Conservation (phyloP, 2,888 invertebrate species). For the Liopterus haemorrhoidalis region DNA sequence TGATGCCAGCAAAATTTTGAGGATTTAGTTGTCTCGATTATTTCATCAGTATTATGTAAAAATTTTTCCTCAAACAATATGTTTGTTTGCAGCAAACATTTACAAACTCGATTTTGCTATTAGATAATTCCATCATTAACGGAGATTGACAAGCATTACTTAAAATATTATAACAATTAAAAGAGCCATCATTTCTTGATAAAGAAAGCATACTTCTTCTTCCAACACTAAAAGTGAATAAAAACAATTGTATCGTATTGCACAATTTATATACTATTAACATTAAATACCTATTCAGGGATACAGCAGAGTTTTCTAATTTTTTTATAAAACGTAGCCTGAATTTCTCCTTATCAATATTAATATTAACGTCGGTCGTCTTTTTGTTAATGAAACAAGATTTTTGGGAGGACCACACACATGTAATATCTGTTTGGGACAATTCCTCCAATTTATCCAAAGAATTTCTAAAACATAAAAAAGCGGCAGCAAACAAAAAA, state of each 20-base stretch:
- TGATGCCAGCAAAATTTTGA: conserved; percentile 6
- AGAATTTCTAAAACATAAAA: neutral
- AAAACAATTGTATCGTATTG: conserved; percentile 1
- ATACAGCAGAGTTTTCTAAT: conserved; percentile 3
- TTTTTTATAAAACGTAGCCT: neutral
- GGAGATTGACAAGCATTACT: too few relatives aligned
- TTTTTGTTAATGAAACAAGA: conserved; percentile 3
- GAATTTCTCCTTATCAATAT: conserved; percentile 1
- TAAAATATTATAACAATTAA: neutral
- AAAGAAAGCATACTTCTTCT: conserved; percentile 5
- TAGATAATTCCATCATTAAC: too few relatives aligned
- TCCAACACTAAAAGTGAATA: conserved; percentile 5
- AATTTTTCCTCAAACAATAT: neutral
- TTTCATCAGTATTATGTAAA: neutral
- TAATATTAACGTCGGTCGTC: too few relatives aligned
- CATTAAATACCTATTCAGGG: conserved; percentile 2
- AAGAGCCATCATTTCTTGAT: neutral
- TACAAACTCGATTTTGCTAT: conserved; percentile 1
- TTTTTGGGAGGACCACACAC: conserved; percentile 4
- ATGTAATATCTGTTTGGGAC: too few relatives aligned
- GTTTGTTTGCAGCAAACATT: neutral
- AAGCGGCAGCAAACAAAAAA: conserved; percentile 3
- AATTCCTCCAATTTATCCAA: conserved; percentile 1
- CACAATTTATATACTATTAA: conserved; percentile 1
- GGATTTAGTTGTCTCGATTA: neutral